Evolutionary conservation across 1,140 invertebrate genomes (phyloP), one percentile per base, ranked within the genome.

Genomic region (Achroia grisella): DNA sequence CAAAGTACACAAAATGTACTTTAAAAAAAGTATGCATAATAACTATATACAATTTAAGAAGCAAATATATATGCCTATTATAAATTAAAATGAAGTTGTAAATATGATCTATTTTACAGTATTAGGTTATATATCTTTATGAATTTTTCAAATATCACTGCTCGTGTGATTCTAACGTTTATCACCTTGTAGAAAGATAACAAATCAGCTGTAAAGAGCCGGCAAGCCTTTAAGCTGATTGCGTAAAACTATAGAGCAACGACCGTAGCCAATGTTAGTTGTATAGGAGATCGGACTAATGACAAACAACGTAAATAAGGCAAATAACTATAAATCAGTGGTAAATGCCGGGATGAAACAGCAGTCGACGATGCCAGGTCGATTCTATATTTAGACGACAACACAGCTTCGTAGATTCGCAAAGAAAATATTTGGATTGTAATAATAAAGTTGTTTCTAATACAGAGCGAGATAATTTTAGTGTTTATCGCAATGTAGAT

Each of bases 331-430:
- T 63, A 13, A 27, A 23, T 23, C 17, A 23, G 53, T 42, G 43
- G 41, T 43, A 50, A 50, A 39, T 39, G 39, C 9, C 28, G 28
- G 39, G 42, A 37, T 46, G 43, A 51, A 53, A 52, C 48, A 14
- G 36, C 41, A 48, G 13, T 58, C 39, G 57, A 31, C 34, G 55
- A 57, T 48, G 54, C 42, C 62, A 58, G 53, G 15, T 43, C 33
- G 14, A 15, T 4, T 40, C 62, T 73, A 70, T 56, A 69, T 63
- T 62, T 73, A 77, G 56, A 58, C 41, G 43, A 62, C 65, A 60
- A 65, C 56, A 62, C 40, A 54, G 59, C 56, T 3, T 62, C 48
- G 45, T 29, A 15, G 37, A 52, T 59, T 65, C 36, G 52, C 57
- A 27, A 61, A 45, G 23, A 56, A 44, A 50, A 52, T 43, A 46